Evolutionary conservation across 2,888 invertebrate species (phyloP).

Genomic region (Noctuana brunneofusca): DNA sequence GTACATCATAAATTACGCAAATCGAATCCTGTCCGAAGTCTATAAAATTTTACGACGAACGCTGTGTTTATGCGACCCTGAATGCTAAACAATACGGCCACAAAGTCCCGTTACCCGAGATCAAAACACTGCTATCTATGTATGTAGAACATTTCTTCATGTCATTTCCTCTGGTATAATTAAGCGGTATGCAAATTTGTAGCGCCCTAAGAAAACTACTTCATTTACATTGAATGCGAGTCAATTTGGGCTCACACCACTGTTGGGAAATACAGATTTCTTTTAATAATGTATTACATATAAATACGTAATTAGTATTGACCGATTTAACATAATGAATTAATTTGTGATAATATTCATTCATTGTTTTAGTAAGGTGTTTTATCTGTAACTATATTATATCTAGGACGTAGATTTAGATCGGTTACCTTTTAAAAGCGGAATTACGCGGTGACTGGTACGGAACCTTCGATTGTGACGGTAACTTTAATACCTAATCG

Average conservation of each 20-base stretch:
- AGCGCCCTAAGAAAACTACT: slow-evolving; percentile 52
- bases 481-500: background rate
- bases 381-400: background rate
- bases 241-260: slow-evolving; percentile 35
- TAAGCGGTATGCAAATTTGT: slow-evolving; percentile 50
- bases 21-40: slow-evolving; percentile 44
- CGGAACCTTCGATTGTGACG: background rate
- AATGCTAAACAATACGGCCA: slow-evolving; percentile 48
- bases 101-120: slow-evolving; percentile 58
- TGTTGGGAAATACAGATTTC: slow-evolving; percentile 26
- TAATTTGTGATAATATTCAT: slow-evolving; percentile 8
- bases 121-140: slow-evolving; percentile 48
- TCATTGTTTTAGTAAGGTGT: background rate
- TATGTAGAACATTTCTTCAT: slow-evolving; percentile 55
- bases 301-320: slow-evolving; percentile 24
- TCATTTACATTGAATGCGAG: slow-evolving; percentile 66
- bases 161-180: slow-evolving; percentile 59
- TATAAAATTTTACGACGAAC: slow-evolving; percentile 48
- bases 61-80: slow-evolving; percentile 54
- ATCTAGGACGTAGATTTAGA: no score
- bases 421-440: background rate
- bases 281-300: slow-evolving; percentile 26
- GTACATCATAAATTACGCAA: slow-evolving; percentile 43
- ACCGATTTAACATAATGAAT: slow-evolving; percentile 8
- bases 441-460: background rate